Evolutionary conservation across 2,113 vertebrate species (phyloP).

Genomic region (Elephantulus edwardii): DNA sequence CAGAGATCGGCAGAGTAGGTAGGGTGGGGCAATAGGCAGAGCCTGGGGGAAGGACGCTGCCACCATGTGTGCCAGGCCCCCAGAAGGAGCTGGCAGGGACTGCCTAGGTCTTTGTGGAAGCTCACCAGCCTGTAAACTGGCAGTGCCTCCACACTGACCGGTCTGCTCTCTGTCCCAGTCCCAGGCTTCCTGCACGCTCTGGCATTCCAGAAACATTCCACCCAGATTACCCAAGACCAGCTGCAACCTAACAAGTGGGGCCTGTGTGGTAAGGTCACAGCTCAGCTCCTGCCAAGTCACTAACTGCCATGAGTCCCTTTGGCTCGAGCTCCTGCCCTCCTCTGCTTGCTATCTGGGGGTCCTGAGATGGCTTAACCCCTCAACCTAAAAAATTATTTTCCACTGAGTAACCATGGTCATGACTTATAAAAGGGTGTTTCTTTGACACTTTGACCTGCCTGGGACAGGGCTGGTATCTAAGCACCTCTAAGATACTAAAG

Average conservation of each 20-base stretch:
- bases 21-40: neutral
- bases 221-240: neutral
- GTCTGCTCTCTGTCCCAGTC: no score
- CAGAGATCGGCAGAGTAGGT: conserved; percentile 24
- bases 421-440: neutral
- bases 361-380: neutral
- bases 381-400: no score
- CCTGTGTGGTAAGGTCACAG: neutral
- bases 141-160: neutral
- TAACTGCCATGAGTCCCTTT: neutral
- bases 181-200: neutral
- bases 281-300: neutral
- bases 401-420: no score
- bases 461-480: neutral
- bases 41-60: neutral
- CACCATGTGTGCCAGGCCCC: neutral
- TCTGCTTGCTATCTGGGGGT: neutral
- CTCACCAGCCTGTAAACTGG: neutral
- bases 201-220: neutral
- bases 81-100: neutral
- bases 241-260: neutral
- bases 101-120: neutral
- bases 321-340: neutral
- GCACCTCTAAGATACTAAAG: no score
- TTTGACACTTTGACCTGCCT: neutral